Percentiles rank a stretch among this genome's conserved stretches.
These are phyloP conservation scores for Tortrix viridana DNA, from an alignment of 2,888 invertebrate species.

Conservation along the genomic window DNA sequence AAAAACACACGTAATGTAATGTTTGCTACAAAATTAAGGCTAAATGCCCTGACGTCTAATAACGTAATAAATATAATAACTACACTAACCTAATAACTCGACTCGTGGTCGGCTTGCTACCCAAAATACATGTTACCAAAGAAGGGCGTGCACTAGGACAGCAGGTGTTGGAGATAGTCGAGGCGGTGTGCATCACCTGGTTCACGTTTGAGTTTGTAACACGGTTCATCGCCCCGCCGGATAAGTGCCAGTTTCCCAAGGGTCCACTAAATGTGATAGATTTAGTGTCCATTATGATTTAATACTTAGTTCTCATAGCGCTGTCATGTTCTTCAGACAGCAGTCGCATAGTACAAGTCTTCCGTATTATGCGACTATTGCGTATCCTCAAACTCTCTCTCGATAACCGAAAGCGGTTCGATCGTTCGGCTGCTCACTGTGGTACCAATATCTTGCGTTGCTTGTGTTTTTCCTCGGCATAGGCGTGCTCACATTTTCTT, in stretches of 20 bases:
- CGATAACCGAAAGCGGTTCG: constrained; percentile 99
- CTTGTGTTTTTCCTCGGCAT: constrained; percentile 99
- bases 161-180: no score
- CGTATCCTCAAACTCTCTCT: constrained; percentile 97
- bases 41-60: no score
- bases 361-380: constrained; percentile 98
- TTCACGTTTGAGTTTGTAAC: no score
- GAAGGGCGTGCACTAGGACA: no score
- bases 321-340: no score
- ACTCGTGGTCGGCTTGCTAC: constrained; percentile 84
- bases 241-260: no score
- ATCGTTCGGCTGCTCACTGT: constrained; percentile 98
- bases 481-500: constrained; percentile 99
- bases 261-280: no score
- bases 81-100: constrained; percentile 68
- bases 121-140: no score
- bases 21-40: constrained; percentile 81
- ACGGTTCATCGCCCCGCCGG: no score
- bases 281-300: constrained; percentile 97
- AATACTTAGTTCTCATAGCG: no score
- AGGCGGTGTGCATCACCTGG: no score
- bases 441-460: constrained; percentile 99
- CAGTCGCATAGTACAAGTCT: constrained; percentile 98
- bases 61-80: no score
- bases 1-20: constrained; percentile 82